Evolutionary conservation across 2,113 vertebrate genomes (phyloP).

Genomic region (Maccullochella peelii): DNA sequence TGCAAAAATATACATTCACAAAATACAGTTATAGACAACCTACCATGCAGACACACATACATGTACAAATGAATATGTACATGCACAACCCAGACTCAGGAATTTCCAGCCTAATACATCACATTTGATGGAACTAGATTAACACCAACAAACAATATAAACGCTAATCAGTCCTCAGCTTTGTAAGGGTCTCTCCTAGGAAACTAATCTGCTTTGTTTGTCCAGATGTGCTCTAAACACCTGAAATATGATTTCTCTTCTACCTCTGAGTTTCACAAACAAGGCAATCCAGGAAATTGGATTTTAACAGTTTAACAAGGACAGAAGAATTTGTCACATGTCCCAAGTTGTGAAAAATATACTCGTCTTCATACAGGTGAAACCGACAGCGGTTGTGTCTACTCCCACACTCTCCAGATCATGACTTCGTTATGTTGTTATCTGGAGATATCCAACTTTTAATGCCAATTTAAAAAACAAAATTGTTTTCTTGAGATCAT

Average conservation of each 20-base stretch:
- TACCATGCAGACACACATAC: not conserved
- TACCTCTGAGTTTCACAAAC: constrained; percentile 35
- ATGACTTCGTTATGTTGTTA: constrained; percentile 27
- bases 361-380: not conserved
- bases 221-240: constrained; percentile 40
- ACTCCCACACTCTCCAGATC: not conserved
- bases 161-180: constrained; percentile 20
- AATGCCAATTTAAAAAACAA: not conserved
- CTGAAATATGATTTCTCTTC: constrained; percentile 41
- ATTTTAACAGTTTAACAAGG: constrained; percentile 56
- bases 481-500: constrained; percentile 1
- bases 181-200: constrained; percentile 6
- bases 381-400: not conserved
- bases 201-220: constrained; percentile 55
- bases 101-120: not conserved
- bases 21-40: not conserved
- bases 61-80: not conserved
- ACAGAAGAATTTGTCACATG: constrained; percentile 25
- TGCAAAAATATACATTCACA: constrained; percentile 10
- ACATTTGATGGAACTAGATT: constrained; percentile 3
- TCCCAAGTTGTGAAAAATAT: constrained; percentile 15
- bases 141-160: not conserved
- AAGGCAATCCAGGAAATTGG: constrained; percentile 36
- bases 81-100: not conserved
- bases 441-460: constrained; percentile 3